These are phyloP conservation scores for Siderastrea siderea DNA, from an alignment of 92 coral and sea anemone species.

Conservation along the genomic window DNA sequence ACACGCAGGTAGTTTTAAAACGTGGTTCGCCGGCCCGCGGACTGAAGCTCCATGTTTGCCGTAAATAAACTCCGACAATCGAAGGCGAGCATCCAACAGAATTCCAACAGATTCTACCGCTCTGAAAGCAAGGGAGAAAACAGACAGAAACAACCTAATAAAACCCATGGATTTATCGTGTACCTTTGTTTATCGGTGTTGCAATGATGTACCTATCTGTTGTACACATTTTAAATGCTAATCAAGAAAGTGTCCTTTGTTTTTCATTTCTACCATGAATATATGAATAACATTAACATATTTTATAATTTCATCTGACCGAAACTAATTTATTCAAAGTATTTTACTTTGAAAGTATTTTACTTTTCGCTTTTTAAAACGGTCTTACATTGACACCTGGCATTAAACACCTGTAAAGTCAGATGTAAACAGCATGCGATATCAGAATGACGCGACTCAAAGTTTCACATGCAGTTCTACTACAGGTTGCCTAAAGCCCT, in stretches of 20 bases:
- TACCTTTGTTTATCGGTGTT: background rate
- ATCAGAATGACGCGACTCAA: too few relatives aligned
- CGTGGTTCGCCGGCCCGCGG: constrained; percentile 46
- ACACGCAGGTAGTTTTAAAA: constrained; percentile 66
- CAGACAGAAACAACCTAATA: constrained; percentile 46
- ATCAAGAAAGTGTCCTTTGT: background rate
- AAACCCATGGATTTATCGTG: constrained; percentile 55
- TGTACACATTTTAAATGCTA: background rate
- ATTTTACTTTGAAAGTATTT: too few relatives aligned
- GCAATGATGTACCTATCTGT: background rate
- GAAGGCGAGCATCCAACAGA: constrained; percentile 67
- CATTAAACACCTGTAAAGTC: too few relatives aligned
- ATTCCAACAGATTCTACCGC: constrained; percentile 63
- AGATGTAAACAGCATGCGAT: too few relatives aligned
- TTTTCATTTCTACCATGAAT: background rate
- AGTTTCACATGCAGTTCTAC: too few relatives aligned
- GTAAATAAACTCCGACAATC: constrained; percentile 48
- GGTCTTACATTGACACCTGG: too few relatives aligned
- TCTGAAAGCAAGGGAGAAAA: constrained; percentile 59
- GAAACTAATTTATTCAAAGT: too few relatives aligned
- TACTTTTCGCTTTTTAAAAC: too few relatives aligned
- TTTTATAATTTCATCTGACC: background rate
- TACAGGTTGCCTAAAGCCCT: too few relatives aligned
- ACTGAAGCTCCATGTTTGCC: constrained; percentile 64
- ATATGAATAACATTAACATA: background rate